A percentile compares a stretch with the other conserved stretches of the same genome.
phyloP scores from a whole-genome alignment of 2,888 invertebrate species.

The Scelioninae gen. 1 region DNA sequence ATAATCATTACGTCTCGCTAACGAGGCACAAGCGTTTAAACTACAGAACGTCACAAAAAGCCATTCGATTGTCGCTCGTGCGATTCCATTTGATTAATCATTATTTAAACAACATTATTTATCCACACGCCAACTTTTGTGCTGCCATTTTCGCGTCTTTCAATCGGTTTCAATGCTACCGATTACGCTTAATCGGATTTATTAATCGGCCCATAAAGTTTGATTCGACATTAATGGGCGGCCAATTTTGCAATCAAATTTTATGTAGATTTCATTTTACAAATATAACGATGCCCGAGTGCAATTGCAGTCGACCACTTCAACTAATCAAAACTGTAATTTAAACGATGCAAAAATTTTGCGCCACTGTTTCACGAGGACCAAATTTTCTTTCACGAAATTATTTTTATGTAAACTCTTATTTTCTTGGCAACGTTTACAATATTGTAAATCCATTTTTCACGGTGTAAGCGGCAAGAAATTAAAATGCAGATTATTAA shows the following conservation, averaged over 20 bases:
- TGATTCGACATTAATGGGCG: background rate
- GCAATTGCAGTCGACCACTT: too few species aligned
- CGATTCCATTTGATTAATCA: slow-evolving; percentile 67
- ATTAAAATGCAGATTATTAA: slow-evolving; percentile 25
- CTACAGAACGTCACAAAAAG: slow-evolving; percentile 65
- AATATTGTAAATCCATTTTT: background rate
- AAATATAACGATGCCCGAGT: too few species aligned
- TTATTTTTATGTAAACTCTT: too few species aligned
- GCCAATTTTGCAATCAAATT: too few species aligned
- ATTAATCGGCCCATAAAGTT: background rate
- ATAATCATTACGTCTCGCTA: slow-evolving; percentile 82
- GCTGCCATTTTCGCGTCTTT: slow-evolving; percentile 15
- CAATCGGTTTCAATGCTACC: slow-evolving; percentile 17
- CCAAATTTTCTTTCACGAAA: too few species aligned
- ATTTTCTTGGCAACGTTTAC: background rate
- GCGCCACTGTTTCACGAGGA: too few species aligned
- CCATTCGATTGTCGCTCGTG: slow-evolving; percentile 46
- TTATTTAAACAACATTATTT: slow-evolving; percentile 69
- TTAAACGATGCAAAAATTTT: too few species aligned
- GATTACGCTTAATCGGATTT: slow-evolving; percentile 7
- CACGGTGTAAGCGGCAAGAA: slow-evolving; percentile 8
- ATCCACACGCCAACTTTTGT: slow-evolving; percentile 40
- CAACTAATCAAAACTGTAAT: too few species aligned
- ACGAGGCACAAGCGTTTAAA: slow-evolving; percentile 79
- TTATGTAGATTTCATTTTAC: too few species aligned